Percentiles rank a stretch among this genome's conserved stretches.
Conservation (phyloP, 2,888 invertebrate species). For the Cantharis flavilabris region DNA sequence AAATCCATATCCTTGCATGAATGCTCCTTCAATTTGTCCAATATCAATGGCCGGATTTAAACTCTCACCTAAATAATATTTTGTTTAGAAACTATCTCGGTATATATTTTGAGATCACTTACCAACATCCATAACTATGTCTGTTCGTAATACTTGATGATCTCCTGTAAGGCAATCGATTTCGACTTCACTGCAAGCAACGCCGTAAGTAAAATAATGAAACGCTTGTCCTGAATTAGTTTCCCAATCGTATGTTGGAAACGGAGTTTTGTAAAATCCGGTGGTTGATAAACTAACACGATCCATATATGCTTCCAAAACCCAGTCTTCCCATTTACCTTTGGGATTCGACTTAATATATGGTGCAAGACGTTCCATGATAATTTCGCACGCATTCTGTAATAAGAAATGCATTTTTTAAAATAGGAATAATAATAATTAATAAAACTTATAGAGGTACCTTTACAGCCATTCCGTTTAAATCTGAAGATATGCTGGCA, state of each 20-base stretch:
- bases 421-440: not conserved
- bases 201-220: conserved; percentile 86
- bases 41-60: conserved; percentile 96
- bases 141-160: conserved; percentile 84
- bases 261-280: conserved; percentile 80
- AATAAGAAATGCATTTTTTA: not conserved
- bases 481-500: conserved; percentile 85
- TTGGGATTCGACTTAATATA: conserved; percentile 75
- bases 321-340: conserved; percentile 86
- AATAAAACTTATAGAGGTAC: conserved; percentile 46
- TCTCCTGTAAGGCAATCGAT: conserved; percentile 94
- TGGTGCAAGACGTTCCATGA: conserved; percentile 75
- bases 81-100: not conserved
- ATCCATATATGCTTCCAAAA: conserved; percentile 74
- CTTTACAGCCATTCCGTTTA: conserved; percentile 89
- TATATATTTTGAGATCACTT: conserved; percentile 1
- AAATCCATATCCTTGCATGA: conserved; percentile 92
- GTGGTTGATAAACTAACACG: conserved; percentile 80
- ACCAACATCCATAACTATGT: conserved; percentile 95
- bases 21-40: conserved; percentile 95
- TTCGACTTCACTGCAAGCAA: conserved; percentile 86
- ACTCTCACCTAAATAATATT: conserved; percentile 66
- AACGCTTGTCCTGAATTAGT: conserved; percentile 75
- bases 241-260: conserved; percentile 71
- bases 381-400: conserved; percentile 77